Evolutionary conservation across 2,113 vertebrate genomes (phyloP), one percentile per base, ranked within the genome.

Genomic region (Parotia lawesii): DNA sequence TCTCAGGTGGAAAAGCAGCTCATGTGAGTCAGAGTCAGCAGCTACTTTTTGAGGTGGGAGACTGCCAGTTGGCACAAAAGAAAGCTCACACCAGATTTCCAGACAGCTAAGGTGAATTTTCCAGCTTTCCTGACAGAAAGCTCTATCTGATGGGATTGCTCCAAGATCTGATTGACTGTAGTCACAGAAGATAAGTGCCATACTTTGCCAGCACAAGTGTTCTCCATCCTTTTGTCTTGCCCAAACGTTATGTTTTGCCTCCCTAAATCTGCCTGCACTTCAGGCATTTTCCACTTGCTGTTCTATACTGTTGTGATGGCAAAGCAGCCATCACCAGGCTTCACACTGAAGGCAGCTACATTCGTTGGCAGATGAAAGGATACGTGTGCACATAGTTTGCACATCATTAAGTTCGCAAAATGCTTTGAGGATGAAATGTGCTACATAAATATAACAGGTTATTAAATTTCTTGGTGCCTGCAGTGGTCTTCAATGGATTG

Each of bases 401-500:
- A 96, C 91, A 91, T 95, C 93, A 96, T 89, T 89, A 94, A 89
- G 91, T 94, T 91, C 2, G 4, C 73, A 94, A 95, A 94, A 89
- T 4, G 51, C 87, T 95, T 94, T 91, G 81, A 96, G 94, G 89
- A 87, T 94, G 91, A 95, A 89, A 85, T 80, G 67, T 60, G 85
- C 81, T 85, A 89, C 93, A 91, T 89, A 96, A 94, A 93, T 93
- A 82, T 94, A 96, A 95, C 81, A 91, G 66, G 91, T 93, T 96
- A 96, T 95, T 89, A 89, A 87, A 95, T 95, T 91, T 47, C 75
- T 92, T 64, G 71, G 78, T 93, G 65, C 31, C 77, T 70, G 44
- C 75, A 80, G 51, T 56, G 58, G 64, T 64, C 75, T 90, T 93
- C 50, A 0, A 66, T 15, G 40, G 56, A 83, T 67, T 82, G 60